Percentiles rank a stretch among this genome's conserved stretches.
phyloP scores from a whole-genome alignment of 1,140 invertebrate genomes.

The Mercenaria mercenaria region DNA sequence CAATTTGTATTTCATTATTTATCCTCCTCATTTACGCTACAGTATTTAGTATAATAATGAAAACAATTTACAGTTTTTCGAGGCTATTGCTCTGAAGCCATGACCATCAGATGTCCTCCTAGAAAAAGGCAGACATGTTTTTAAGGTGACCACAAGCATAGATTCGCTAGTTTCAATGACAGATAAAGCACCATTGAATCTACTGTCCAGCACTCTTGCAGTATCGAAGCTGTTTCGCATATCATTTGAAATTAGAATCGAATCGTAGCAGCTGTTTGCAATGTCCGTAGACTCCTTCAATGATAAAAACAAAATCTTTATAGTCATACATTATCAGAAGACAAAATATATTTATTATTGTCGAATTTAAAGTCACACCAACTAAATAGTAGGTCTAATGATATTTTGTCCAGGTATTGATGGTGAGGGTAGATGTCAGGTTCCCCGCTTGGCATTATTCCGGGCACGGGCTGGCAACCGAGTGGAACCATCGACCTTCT shows the following conservation, averaged over 20 bases:
- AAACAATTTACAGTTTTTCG: not conserved
- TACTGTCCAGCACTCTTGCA: not conserved
- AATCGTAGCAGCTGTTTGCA: not conserved
- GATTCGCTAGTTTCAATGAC: conserved; percentile 11
- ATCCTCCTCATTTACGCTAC: too few relatives aligned
- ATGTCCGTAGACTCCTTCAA: not conserved
- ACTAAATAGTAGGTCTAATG: too few relatives aligned
- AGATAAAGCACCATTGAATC: not conserved
- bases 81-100: not conserved
- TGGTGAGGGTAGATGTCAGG: too few relatives aligned
- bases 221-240: not conserved
- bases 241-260: not conserved
- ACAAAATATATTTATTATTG: too few relatives aligned
- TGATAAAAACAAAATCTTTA: not conserved
- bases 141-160: not conserved
- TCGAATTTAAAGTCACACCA: too few relatives aligned
- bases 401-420: too few relatives aligned
- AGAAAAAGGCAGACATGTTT: not conserved
- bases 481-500: too few relatives aligned
- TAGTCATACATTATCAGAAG: too few relatives aligned
- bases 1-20: too few relatives aligned
- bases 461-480: too few relatives aligned
- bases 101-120: not conserved
- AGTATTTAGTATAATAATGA: too few relatives aligned
- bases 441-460: too few relatives aligned